Conservation (phyloP, 1,140 invertebrate species). For the Macrobrachium rosenbergii region DNA sequence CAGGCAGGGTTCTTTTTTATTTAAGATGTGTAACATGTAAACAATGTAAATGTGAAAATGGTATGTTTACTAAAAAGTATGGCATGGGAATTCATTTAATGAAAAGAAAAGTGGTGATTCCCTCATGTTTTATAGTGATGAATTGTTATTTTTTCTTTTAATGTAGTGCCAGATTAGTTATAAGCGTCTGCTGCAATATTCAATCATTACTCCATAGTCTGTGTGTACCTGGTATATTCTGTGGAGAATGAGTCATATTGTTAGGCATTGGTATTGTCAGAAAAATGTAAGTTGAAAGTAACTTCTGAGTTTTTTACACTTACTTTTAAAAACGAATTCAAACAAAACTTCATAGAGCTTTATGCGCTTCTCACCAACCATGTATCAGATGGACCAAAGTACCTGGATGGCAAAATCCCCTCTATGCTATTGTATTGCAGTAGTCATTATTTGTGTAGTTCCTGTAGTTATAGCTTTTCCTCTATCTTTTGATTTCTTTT, state of each 20-base stretch:
- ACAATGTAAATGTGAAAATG: neutral
- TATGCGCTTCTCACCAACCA: conserved; percentile 6
- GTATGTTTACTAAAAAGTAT: neutral
- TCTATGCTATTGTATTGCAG: conserved; percentile 58
- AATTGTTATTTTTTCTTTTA: conserved; percentile 35
- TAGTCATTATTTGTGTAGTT: conserved; percentile 61
- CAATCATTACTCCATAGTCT: neutral
- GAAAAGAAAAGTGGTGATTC: neutral
- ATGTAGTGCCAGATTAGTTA: conserved; percentile 60
- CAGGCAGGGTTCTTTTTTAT: conserved; percentile 29
- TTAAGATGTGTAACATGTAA: neutral
- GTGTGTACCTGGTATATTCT: conserved; percentile 2
- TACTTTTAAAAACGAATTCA: too few relatives aligned
- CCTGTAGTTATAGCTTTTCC: conserved; percentile 60
- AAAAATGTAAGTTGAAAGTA: neutral
- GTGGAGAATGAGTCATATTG: too few relatives aligned
- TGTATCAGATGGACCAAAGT: conserved; percentile 46
- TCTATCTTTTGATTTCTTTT: conserved; percentile 28
- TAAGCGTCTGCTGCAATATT: conserved; percentile 65
- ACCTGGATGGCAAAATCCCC: conserved; percentile 59
- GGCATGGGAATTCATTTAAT: neutral
- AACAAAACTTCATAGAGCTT: conserved; percentile 3
- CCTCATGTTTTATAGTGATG: neutral
- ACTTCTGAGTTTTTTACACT: too few relatives aligned
- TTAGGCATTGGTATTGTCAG: neutral